Conservation (phyloP, 2,797 vertebrate species). For the Thaleichthys pacificus region DNA sequence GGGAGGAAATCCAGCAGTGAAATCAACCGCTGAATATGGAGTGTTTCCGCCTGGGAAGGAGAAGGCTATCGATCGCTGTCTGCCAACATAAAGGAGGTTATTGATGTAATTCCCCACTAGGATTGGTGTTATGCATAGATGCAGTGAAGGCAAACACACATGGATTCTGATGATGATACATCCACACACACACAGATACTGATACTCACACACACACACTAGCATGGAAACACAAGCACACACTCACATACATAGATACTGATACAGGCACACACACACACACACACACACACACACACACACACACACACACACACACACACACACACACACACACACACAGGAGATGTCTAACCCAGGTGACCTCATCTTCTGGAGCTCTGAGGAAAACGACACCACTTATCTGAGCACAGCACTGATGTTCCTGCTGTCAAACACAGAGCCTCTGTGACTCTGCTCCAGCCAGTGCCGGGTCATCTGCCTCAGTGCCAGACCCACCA, state of each 20-base stretch:
- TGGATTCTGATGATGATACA: not conserved
- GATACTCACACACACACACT: not conserved
- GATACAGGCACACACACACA: not conserved
- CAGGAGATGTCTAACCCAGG: not conserved
- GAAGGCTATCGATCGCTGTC: slow-evolving; percentile 67
- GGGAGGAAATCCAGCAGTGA: slow-evolving; percentile 64
- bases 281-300: not conserved
- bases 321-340: not conserved
- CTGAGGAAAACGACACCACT: not conserved
- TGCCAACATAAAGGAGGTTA: slow-evolving; percentile 65
- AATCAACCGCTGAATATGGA: slow-evolving; percentile 70
- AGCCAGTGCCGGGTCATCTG: too few relatives aligned
- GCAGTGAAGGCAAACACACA: slow-evolving; percentile 39
- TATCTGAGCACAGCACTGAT: not conserved
- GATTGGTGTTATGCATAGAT: slow-evolving; percentile 43
- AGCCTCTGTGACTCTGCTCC: too few relatives aligned
- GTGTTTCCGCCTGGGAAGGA: slow-evolving; percentile 65
- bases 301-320: not conserved
- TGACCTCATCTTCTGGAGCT: not conserved
- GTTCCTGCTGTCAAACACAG: not conserved
- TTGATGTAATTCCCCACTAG: slow-evolving; percentile 61
- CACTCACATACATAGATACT: not conserved
- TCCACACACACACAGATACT: not conserved
- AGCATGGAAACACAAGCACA: not conserved
- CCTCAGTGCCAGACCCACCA: too few relatives aligned